Evolutionary conservation across 2,797 vertebrate species (phyloP), one percentile per base, ranked within the genome.

Genomic region (Uromys caudimaculatus): DNA sequence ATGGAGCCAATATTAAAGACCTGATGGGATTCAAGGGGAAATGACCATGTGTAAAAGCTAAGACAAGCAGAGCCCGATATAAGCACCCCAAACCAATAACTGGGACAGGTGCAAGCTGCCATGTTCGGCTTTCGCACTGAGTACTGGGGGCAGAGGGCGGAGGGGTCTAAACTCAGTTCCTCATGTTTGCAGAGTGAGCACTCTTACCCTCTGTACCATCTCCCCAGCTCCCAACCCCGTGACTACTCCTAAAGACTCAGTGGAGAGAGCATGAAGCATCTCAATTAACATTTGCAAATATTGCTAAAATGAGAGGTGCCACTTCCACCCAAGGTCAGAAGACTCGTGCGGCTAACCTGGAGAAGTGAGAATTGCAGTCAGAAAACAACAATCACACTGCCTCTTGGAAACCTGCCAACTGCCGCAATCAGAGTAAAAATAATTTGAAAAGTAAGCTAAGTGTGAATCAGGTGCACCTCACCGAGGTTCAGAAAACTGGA

Each of bases 251-350:
- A 52, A 91, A 64, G 54, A 78, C 82, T 52, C 14, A 6, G 41
- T 21, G n/a, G 44, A 78, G 56, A 89, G 2, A 62, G n/a, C 62
- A 21, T 0, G 0, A 85, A 54, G 86, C 56, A 27, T 89, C 94
- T 96, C 97, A 96, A 96, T 96, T 97, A 97, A 91, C 92, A 91
- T 95, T 71, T 89, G 83, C 94, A 94, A 92, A 84, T 56, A 35
- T 50, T 89, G 84, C 95, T 97, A 97, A 96, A 97, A 78, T 47
- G 41, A 97, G 97, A 98, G 83, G 62, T 97, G 96, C 82, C 86
- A 93, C 88, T 88, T 92, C 90, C 62, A 10, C 88, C 67, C 90
- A 87, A 96, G 83, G 96, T 96, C 96, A 95, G 86, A 93, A 96
- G 85, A 93, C 93, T 92, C 12, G 1, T 8, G 83, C 93, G 77